phyloP scores from a whole-genome alignment of 2,888 invertebrate species.

The Caenorhabditis macrosperma region DNA sequence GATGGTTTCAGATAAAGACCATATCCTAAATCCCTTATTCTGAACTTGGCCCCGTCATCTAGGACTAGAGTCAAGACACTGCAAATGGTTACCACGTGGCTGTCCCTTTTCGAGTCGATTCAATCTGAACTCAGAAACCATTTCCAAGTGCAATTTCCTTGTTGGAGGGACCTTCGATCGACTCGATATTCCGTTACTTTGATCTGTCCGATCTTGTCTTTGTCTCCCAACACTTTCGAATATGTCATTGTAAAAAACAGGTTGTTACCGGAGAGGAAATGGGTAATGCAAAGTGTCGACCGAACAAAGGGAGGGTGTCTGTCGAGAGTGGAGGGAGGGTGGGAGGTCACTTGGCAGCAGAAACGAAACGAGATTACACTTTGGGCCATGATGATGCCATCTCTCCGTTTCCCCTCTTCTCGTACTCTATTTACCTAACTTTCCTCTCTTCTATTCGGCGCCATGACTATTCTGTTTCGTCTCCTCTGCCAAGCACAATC shows the following conservation, averaged over 20 bases:
- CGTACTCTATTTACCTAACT: constrained; percentile 19
- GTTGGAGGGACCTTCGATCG: neutral
- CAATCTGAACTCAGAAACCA: too few species aligned
- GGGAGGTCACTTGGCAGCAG: constrained; percentile 33
- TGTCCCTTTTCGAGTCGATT: too few species aligned
- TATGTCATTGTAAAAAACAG: constrained; percentile 37
- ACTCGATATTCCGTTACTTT: neutral
- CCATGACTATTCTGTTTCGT: constrained; percentile 53
- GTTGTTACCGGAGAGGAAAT: constrained; percentile 10
- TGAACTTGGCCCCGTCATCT: too few species aligned
- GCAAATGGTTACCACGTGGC: too few species aligned
- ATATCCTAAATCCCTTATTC: too few species aligned
- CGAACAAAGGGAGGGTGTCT: constrained; percentile 49
- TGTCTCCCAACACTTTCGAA: neutral
- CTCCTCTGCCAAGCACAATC: constrained; percentile 47
- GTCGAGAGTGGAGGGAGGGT: constrained; percentile 29
- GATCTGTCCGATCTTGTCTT: neutral
- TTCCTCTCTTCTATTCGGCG: neutral
- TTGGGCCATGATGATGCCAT: constrained; percentile 29
- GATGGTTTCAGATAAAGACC: too few species aligned
- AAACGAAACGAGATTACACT: constrained; percentile 44
- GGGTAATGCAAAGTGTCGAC: constrained; percentile 26
- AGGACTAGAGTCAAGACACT: too few species aligned
- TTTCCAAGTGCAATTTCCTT: too few species aligned
- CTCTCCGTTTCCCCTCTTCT: neutral